Evolutionary conservation across 2,888 invertebrate genomes (phyloP).

Genomic region (Tortricodes alternella): DNA sequence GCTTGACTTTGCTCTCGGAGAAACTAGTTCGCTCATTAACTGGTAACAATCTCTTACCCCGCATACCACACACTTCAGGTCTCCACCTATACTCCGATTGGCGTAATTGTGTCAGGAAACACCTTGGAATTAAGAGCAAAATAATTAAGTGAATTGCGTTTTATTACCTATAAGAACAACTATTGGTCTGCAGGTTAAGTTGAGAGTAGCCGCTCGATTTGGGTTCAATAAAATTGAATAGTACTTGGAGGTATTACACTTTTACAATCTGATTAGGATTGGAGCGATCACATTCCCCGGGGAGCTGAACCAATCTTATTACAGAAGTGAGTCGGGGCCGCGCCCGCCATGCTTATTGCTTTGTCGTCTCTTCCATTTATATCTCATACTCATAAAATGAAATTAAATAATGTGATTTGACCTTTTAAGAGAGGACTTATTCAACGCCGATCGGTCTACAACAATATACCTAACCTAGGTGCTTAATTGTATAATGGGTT

Average conservation of each 20-base stretch:
- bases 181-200: conserved; percentile 35
- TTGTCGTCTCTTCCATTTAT: conserved; percentile 39
- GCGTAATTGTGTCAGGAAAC: conserved; percentile 46
- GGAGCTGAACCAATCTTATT: conserved; percentile 58
- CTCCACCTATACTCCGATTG: conserved; percentile 39
- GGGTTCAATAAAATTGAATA: conserved; percentile 15
- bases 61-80: conserved; percentile 37
- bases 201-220: conserved; percentile 4
- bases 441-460: not conserved
- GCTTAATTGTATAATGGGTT: not conserved
- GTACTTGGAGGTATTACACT: conserved; percentile 36
- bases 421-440: not conserved
- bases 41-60: conserved; percentile 25
- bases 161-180: conserved; percentile 39
- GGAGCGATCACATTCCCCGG: conserved; percentile 46
- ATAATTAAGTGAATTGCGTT: conserved; percentile 26
- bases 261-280: conserved; percentile 54
- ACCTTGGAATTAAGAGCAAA: conserved; percentile 38
- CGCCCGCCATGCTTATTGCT: conserved; percentile 41
- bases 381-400: conserved; percentile 23
- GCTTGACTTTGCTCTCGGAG: conserved; percentile 37
- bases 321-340: conserved; percentile 40
- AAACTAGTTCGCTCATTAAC: conserved; percentile 40
- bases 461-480: not conserved
- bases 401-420: conserved; percentile 2